Evolutionary conservation across 2,888 invertebrate genomes (phyloP).

Genomic region (Himalopsyche kuldschensis): DNA sequence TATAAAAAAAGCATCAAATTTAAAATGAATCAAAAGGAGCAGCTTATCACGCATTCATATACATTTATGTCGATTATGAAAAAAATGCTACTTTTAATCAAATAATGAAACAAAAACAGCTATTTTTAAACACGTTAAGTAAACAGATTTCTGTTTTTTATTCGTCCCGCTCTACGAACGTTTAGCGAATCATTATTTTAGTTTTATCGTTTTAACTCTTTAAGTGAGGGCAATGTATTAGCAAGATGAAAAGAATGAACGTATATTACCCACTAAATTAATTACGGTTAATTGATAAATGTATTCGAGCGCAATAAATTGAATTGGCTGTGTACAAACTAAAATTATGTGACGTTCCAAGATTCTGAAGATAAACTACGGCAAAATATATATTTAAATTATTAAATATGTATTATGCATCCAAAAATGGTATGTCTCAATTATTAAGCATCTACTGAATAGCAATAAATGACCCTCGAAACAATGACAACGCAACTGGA

Average conservation of each 20-base stretch:
- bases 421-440: too few species aligned
- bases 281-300: background rate
- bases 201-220: background rate
- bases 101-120: background rate
- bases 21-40: background rate
- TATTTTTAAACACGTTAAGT: background rate
- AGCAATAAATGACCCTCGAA: too few species aligned
- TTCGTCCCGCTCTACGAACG: background rate
- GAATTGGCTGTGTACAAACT: background rate
- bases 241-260: background rate
- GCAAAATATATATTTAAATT: too few species aligned
- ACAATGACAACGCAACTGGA: too few species aligned
- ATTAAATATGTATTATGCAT: too few species aligned
- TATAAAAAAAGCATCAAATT: background rate
- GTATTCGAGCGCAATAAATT: background rate
- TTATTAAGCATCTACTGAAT: too few species aligned
- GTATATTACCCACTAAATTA: background rate
- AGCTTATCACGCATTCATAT: background rate
- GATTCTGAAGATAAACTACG: too few species aligned
- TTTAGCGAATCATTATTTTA: background rate
- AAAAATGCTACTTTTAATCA: background rate
- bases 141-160: background rate
- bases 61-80: background rate
- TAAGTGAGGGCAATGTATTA: background rate
- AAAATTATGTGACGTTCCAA: background rate